These are phyloP conservation scores for Philotrypesis tridentata DNA, from an alignment of 1,140 invertebrate species.

Conservation along the genomic window DNA sequence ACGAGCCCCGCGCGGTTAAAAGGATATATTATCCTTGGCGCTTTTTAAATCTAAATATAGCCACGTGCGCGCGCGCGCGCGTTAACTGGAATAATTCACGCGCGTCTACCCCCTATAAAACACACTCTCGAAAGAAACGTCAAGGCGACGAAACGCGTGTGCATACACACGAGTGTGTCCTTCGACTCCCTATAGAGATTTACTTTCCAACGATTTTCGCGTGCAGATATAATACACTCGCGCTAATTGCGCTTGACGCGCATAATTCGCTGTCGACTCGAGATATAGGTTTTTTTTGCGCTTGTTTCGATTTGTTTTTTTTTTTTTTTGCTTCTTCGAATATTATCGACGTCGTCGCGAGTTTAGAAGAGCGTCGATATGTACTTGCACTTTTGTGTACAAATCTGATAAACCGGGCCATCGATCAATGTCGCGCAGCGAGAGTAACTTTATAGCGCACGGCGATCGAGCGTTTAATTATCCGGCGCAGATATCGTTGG, in stretches of 20 bases:
- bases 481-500: not conserved
- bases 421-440: not conserved
- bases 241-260: not conserved
- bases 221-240: not conserved
- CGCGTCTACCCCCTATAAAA: not conserved
- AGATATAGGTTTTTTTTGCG: not conserved
- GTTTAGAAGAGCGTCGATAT: not conserved
- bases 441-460: not conserved
- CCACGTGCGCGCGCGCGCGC: too few relatives aligned
- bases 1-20: not conserved
- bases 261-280: not conserved
- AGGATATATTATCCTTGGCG: not conserved
- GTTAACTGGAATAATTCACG: slow-evolving; percentile 10
- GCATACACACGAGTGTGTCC: not conserved
- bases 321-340: too few relatives aligned
- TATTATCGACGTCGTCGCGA: not conserved
- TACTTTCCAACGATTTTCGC: not conserved
- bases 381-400: not conserved
- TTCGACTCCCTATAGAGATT: not conserved
- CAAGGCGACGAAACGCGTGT: not conserved
- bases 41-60: slow-evolving; percentile 30
- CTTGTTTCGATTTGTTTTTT: not conserved
- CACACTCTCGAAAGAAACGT: not conserved
- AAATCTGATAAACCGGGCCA: not conserved
- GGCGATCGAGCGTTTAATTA: not conserved